Conservation (phyloP, 2,888 invertebrate species). For the Taphrorychus bicolor region DNA sequence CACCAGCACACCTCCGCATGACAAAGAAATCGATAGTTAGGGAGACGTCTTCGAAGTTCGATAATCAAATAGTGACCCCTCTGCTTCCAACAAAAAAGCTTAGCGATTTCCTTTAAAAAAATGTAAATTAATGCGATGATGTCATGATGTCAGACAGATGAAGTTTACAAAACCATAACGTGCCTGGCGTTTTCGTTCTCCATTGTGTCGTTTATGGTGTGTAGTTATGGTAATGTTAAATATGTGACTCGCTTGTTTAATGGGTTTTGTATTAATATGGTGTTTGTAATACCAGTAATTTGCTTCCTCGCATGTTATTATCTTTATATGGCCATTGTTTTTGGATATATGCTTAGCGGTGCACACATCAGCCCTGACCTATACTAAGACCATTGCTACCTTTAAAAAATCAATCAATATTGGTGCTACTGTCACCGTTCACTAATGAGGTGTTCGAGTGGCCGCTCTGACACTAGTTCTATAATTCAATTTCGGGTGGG, state of each 20-base stretch:
- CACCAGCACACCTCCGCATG: not conserved
- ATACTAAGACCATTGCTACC: no score
- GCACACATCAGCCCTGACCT: not conserved
- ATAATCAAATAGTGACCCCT: not conserved
- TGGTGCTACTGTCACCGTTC: no score
- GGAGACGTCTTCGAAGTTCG: not conserved
- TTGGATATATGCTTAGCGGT: no score
- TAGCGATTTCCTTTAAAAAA: not conserved
- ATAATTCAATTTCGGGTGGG: no score
- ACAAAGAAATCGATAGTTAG: not conserved
- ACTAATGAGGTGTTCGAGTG: no score
- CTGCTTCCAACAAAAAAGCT: no score
- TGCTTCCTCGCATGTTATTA: not conserved
- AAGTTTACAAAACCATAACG: conserved; percentile 2
- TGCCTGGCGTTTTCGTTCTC: conserved; percentile 7
- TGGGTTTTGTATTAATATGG: conserved; percentile 8
- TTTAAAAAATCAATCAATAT: no score
- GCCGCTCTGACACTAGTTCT: no score
- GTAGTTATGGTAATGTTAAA: conserved; percentile 24
- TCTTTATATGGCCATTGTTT: not conserved
- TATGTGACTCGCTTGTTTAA: conserved; percentile 18
- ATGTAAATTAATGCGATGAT: conserved; percentile 15
- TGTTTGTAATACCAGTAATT: conserved; percentile 3
- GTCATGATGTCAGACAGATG: conserved; percentile 7
- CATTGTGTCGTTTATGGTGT: conserved; percentile 31